These are phyloP conservation scores for Andrena bucephala DNA, from an alignment of 2,888 invertebrate species.

Conservation along the genomic window DNA sequence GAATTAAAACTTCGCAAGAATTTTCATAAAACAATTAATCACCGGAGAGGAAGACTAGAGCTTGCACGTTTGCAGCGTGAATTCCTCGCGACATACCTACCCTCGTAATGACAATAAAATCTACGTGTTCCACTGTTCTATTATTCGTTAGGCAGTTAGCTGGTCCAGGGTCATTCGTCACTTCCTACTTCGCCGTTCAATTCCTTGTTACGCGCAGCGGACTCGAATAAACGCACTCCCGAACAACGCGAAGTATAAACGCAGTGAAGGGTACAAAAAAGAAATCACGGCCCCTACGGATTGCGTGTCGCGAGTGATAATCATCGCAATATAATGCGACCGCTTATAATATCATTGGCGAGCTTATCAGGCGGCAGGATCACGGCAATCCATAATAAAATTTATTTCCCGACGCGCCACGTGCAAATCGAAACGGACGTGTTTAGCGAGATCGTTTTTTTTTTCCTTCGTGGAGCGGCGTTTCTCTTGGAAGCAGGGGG, in stretches of 20 bases:
- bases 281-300: background rate
- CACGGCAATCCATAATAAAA: slow-evolving; percentile 32
- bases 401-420: slow-evolving; percentile 38
- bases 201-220: slow-evolving; percentile 8
- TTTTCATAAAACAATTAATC: slow-evolving; percentile 15
- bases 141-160: background rate
- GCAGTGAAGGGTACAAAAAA: background rate
- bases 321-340: slow-evolving; percentile 46
- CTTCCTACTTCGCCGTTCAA: slow-evolving; percentile 1
- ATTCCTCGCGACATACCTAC: background rate
- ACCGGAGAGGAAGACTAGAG: background rate
- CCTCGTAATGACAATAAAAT: slow-evolving; percentile 10
- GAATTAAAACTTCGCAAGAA: slow-evolving; percentile 8
- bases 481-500: background rate
- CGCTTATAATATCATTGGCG: slow-evolving; percentile 45
- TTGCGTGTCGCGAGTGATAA: slow-evolving; percentile 48
- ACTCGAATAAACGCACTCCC: slow-evolving; percentile 11
- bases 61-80: background rate
- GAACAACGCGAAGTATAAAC: slow-evolving; percentile 4
- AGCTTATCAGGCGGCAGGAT: slow-evolving; percentile 32
- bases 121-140: background rate
- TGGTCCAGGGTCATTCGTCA: slow-evolving; percentile 2
- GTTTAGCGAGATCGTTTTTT: slow-evolving; percentile 15
- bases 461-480: background rate
- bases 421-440: slow-evolving; percentile 37